phyloP scores from a whole-genome alignment of 2,797 vertebrate genomes.

The Etheostoma nigrum region DNA sequence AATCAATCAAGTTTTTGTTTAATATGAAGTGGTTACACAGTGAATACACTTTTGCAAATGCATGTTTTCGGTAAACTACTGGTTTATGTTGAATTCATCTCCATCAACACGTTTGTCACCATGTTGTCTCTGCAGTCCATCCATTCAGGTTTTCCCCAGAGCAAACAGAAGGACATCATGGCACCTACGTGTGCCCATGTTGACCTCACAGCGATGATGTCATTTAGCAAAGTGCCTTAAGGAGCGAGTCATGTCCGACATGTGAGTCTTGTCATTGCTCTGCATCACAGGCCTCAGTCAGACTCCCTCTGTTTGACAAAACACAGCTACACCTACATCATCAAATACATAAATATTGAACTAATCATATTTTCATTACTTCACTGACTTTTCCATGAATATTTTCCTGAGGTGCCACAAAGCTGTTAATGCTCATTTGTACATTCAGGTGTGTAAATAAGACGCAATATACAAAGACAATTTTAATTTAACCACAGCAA shows the following conservation, averaged over 20 bases:
- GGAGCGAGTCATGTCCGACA: slow-evolving; percentile 53
- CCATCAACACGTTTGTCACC: slow-evolving; percentile 27
- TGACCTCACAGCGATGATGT: slow-evolving; percentile 82
- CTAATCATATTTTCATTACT: slow-evolving; percentile 63
- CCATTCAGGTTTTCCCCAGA: slow-evolving; percentile 49
- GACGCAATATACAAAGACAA: not conserved
- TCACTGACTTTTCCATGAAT: slow-evolving; percentile 65
- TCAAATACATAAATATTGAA: slow-evolving; percentile 50
- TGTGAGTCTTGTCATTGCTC: slow-evolving; percentile 68
- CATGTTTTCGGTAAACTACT: slow-evolving; percentile 2
- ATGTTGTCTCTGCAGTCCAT: slow-evolving; percentile 31
- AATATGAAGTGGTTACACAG: slow-evolving; percentile 7
- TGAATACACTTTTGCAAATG: not conserved
- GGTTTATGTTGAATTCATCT: slow-evolving; percentile 13
- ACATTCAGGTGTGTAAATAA: slow-evolving; percentile 15
- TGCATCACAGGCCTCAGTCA: slow-evolving; percentile 57
- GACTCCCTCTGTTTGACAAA: slow-evolving; percentile 64
- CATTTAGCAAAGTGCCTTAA: slow-evolving; percentile 64
- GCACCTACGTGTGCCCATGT: slow-evolving; percentile 64
- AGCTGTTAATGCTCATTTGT: slow-evolving; percentile 35
- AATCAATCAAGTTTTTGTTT: not conserved
- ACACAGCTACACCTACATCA: slow-evolving; percentile 68
- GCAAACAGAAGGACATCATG: slow-evolving; percentile 65
- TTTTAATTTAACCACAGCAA: slow-evolving; percentile 1
- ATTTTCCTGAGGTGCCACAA: slow-evolving; percentile 25